phyloP scores from a whole-genome alignment of 1,140 invertebrate species.

The Drosophila truncata region DNA sequence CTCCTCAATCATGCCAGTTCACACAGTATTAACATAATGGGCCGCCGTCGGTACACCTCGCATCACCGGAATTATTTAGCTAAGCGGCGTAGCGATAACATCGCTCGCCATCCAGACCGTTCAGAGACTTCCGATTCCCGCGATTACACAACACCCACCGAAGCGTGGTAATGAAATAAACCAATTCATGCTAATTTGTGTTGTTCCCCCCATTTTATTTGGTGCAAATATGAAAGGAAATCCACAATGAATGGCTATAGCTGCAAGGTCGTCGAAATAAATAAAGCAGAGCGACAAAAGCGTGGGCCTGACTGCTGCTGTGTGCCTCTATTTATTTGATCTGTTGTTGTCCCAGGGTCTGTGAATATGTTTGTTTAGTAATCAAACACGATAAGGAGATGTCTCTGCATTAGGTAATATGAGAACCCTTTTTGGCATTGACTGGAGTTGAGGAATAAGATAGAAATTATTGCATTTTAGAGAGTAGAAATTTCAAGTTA shows the following conservation, averaged over 20 bases:
- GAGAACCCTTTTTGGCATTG: neutral
- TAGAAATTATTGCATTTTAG: too few species aligned
- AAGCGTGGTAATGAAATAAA: constrained; percentile 53
- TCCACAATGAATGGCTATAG: constrained; percentile 48
- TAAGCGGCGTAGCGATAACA: constrained; percentile 42
- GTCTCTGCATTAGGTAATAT: neutral
- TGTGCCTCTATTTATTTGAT: constrained; percentile 38
- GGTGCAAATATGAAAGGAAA: constrained; percentile 64
- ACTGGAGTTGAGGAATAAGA: neutral
- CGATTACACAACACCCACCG: constrained; percentile 61
- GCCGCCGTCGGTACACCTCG: constrained; percentile 14
- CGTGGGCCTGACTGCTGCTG: constrained; percentile 12
- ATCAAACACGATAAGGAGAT: constrained; percentile 14
- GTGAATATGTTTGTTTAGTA: constrained; percentile 22
- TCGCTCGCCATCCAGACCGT: constrained; percentile 35
- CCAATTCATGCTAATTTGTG: constrained; percentile 55
- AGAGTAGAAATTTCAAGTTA: neutral
- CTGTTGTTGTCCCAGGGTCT: constrained; percentile 17
- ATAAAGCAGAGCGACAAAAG: constrained; percentile 33
- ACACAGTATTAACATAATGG: constrained; percentile 44
- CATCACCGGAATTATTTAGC: constrained; percentile 37
- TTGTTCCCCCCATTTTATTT: constrained; percentile 29
- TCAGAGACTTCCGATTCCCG: constrained; percentile 60
- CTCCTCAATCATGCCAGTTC: constrained; percentile 18
- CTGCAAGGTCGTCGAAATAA: constrained; percentile 67